Conservation (phyloP, 2,797 vertebrate species). For the Pipistrellus pygmaeus region DNA sequence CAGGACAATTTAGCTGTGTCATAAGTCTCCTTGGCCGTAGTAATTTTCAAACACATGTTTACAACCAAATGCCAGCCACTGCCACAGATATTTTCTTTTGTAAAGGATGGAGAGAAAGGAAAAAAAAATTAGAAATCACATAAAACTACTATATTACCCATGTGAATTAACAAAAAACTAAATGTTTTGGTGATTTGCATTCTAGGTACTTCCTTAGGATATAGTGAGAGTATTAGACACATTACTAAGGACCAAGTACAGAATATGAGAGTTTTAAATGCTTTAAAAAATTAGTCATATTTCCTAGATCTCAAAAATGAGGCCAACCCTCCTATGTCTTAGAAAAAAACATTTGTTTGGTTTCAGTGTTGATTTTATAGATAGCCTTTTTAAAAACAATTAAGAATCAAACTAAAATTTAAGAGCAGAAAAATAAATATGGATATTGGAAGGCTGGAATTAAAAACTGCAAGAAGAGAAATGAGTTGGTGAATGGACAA, state of each 20-base stretch:
- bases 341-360: slow-evolving; percentile 14
- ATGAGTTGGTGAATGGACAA: not conserved
- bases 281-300: not conserved
- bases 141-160: not conserved
- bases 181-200: slow-evolving; percentile 19
- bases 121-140: slow-evolving; percentile 56
- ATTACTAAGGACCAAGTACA: slow-evolving; percentile 30
- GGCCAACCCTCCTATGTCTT: not conserved
- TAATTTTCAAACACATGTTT: slow-evolving; percentile 96
- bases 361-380: not conserved
- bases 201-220: not conserved
- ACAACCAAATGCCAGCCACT: slow-evolving; percentile 96
- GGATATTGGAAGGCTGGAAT: not conserved
- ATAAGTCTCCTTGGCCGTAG: slow-evolving; percentile 94
- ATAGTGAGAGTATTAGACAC: not conserved
- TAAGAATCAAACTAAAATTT: slow-evolving; percentile 42
- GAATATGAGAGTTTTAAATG: not conserved
- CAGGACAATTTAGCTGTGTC: slow-evolving; percentile 97
- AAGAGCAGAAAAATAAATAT: slow-evolving; percentile 15
- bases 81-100: slow-evolving; percentile 96
- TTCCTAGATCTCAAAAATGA: slow-evolving; percentile 24
- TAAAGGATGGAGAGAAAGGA: not conserved
- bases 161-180: slow-evolving; percentile 42
- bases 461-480: slow-evolving; percentile 29
- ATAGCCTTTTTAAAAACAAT: slow-evolving; percentile 34